Conservation (phyloP, 2,797 vertebrate genomes). For the Lateolabrax maculatus region DNA sequence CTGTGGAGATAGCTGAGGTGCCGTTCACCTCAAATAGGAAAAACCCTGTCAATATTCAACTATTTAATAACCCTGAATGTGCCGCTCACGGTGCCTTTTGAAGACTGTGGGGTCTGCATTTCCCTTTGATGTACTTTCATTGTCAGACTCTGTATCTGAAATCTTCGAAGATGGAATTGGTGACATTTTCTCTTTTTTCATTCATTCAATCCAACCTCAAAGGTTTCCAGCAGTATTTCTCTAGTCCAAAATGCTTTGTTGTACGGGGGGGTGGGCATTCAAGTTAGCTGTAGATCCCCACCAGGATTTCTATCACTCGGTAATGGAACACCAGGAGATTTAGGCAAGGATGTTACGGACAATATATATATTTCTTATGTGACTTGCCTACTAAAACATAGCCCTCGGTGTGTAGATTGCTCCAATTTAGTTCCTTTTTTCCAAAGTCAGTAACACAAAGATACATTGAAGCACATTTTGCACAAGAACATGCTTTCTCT, state of each 20-base stretch:
- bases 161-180: constrained; percentile 83
- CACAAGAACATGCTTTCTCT: neutral
- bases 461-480: constrained; percentile 9
- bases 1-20: constrained; percentile 76
- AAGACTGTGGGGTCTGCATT: constrained; percentile 84
- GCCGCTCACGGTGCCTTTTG: constrained; percentile 82
- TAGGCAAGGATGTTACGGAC: constrained; percentile 59
- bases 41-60: constrained; percentile 86
- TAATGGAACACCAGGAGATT: constrained; percentile 76
- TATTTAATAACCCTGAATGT: constrained; percentile 86
- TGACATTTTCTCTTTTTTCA: constrained; percentile 86
- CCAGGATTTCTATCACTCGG: constrained; percentile 73
- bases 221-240: constrained; percentile 81
- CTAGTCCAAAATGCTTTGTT: constrained; percentile 80
- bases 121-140: constrained; percentile 86
- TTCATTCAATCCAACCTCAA: constrained; percentile 87
- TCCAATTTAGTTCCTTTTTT: constrained; percentile 50
- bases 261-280: constrained; percentile 65
- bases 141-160: constrained; percentile 84
- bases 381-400: constrained; percentile 30
- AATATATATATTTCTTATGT: constrained; percentile 59
- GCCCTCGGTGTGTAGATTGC: constrained; percentile 35
- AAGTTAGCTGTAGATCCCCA: constrained; percentile 71
- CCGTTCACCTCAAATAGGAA: constrained; percentile 78
- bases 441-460: constrained; percentile 14